Conservation (phyloP, 2,797 vertebrate genomes). For the Clarias platycephalus region DNA sequence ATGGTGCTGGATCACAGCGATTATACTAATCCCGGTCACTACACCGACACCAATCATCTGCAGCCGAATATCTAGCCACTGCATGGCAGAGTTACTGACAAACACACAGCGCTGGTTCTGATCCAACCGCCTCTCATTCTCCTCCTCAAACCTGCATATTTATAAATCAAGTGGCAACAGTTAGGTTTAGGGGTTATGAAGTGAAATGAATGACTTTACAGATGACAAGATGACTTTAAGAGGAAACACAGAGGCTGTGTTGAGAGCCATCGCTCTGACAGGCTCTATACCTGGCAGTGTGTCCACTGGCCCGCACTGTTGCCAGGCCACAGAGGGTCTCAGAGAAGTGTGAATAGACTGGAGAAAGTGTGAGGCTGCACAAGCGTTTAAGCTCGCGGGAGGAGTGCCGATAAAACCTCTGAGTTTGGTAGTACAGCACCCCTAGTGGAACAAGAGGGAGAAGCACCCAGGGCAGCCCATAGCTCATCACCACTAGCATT, state of each 20-base stretch:
- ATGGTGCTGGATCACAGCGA: conserved; percentile 88
- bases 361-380: conserved; percentile 88
- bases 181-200: background rate
- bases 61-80: conserved; percentile 95
- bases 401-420: conserved; percentile 84
- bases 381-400: conserved; percentile 92
- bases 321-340: conserved; percentile 88
- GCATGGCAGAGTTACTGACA: conserved; percentile 80
- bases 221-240: background rate
- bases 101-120: conserved; percentile 92
- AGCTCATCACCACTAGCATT: conserved; percentile 84
- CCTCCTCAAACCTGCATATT: conserved; percentile 83
- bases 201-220: background rate
- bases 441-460: conserved; percentile 81
- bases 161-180: background rate
- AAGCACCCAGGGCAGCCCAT: conserved; percentile 87
- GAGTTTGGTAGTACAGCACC: conserved; percentile 80
- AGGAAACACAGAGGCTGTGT: background rate
- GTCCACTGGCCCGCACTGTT: conserved; percentile 83
- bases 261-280: background rate
- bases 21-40: conserved; percentile 80
- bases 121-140: conserved; percentile 82
- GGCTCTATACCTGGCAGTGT: conserved; percentile 76
- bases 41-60: conserved; percentile 91
- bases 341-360: conserved; percentile 92